Evolutionary conservation across 2,113 vertebrate species (phyloP), one percentile per base, ranked within the genome.

Genomic region (Nanorana parkeri): DNA sequence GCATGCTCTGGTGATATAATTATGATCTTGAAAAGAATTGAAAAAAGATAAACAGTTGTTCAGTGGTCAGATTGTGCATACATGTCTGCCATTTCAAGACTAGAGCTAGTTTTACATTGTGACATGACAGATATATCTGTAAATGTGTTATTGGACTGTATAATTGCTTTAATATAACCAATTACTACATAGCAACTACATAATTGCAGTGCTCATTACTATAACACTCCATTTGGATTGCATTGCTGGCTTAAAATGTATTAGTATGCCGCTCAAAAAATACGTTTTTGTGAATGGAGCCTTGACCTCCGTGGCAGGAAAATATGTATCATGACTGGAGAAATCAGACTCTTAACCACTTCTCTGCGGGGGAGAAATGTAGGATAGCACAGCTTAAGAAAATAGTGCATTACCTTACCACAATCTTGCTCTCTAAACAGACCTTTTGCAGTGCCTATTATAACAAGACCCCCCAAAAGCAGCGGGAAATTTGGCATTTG

Each of bases 341-440:
- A 58, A 74, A 55, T 74, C 16, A 32, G 36, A 28, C 80, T 81
- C n/a, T 15, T 55, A 75, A 74, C 56, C 55, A 28, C 8, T 56
- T 41, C 51, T 60, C 69, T n/a, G 51, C 17, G 15, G 63, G 71
- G 63, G n/a, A 75, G 66, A 67, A 81, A 15, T 69, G 41, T 74
- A 72, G 79, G 47, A 66, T 60, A 36, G 32, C 73, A 20, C 65
- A 36, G 52, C 69, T 21, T 56, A 63, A 66, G 55, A 36, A 65
- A 81, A 81, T 63, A 32, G 28, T 41, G 15, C 29, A 56, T 67
- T 54, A 79, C 29, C 66, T 67, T 54, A 79, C 29, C 66, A 69
- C 77, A 79, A 36, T 15, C 65, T 55, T 68, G 54, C 28, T 60
- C 24, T 36, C 63, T 29, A 73, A 73, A 81, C 58, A 81, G 36